Percentiles rank a stretch among this genome's conserved stretches.
phyloP scores from a whole-genome alignment of 2,113 vertebrate species.

The Oncorhynchus tshawytscha region DNA sequence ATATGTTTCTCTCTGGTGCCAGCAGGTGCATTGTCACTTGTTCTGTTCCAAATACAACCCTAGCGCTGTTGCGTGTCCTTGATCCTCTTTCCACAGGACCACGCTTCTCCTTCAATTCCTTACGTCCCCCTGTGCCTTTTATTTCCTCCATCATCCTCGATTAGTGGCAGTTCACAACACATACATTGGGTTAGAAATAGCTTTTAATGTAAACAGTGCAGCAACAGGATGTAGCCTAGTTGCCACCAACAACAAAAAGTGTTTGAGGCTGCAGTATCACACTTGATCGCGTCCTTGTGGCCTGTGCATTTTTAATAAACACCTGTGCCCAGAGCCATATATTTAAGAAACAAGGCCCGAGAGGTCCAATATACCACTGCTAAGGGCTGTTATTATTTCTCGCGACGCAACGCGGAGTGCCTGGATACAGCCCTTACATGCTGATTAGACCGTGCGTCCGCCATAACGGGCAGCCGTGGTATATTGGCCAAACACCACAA shows the following conservation, averaged over 20 bases:
- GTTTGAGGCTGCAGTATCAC: background rate
- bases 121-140: conserved; percentile 16
- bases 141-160: conserved; percentile 29
- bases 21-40: conserved; percentile 29
- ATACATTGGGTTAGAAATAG: conserved; percentile 28
- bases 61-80: background rate
- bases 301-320: background rate
- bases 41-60: conserved; percentile 9
- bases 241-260: background rate
- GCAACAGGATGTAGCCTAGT: conserved; percentile 14
- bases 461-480: no score
- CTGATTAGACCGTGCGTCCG: no score
- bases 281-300: no score
- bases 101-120: conserved; percentile 14
- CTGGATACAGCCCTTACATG: no score
- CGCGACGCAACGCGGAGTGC: no score
- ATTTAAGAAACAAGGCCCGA: no score
- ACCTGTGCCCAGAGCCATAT: no score
- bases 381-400: no score
- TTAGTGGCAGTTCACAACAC: conserved; percentile 52
- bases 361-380: no score
- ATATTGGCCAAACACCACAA: no score
- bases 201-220: conserved; percentile 25
- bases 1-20: conserved; percentile 31
- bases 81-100: background rate